A percentile compares a stretch with the other conserved stretches of the same genome.
Evolutionary conservation across 2,113 vertebrate species (phyloP).

Genomic region (Ceuthmochares aereus): DNA sequence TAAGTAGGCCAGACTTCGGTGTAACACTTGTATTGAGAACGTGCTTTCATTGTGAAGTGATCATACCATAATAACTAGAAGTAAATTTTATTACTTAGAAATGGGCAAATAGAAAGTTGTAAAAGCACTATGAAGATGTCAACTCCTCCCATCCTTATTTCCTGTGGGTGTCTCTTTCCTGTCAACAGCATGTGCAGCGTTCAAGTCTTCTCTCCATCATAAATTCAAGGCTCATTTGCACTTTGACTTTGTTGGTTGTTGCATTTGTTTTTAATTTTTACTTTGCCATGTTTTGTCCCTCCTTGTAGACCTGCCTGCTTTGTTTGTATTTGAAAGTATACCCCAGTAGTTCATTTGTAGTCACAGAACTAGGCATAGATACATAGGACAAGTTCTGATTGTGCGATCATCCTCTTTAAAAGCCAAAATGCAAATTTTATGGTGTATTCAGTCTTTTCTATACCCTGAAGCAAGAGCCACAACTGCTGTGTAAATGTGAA

Average conservation of each 20-base stretch:
- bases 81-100: constrained; percentile 72
- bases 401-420: constrained; percentile 35
- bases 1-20: constrained; percentile 69
- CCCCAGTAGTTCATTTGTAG: constrained; percentile 23
- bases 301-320: neutral
- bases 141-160: constrained; percentile 8
- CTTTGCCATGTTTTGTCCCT: neutral
- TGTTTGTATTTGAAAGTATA: neutral
- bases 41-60: constrained; percentile 75
- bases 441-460: constrained; percentile 56
- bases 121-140: constrained; percentile 73
- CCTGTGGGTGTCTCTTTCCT: constrained; percentile 26
- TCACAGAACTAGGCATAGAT: constrained; percentile 14
- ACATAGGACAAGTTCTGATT: constrained; percentile 24
- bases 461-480: constrained; percentile 63
- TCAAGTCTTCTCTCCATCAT: constrained; percentile 42
- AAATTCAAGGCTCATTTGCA: constrained; percentile 58
- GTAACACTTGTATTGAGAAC: constrained; percentile 68
- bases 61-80: constrained; percentile 70
- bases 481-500: constrained; percentile 59
- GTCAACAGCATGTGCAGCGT: constrained; percentile 50
- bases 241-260: constrained; percentile 49
- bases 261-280: constrained; percentile 29
- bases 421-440: constrained; percentile 66
- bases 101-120: constrained; percentile 65